A percentile compares a stretch with the other conserved stretches of the same genome.
Conservation (phyloP, 2,113 vertebrate species). For the Rhabdornis inornatus region DNA sequence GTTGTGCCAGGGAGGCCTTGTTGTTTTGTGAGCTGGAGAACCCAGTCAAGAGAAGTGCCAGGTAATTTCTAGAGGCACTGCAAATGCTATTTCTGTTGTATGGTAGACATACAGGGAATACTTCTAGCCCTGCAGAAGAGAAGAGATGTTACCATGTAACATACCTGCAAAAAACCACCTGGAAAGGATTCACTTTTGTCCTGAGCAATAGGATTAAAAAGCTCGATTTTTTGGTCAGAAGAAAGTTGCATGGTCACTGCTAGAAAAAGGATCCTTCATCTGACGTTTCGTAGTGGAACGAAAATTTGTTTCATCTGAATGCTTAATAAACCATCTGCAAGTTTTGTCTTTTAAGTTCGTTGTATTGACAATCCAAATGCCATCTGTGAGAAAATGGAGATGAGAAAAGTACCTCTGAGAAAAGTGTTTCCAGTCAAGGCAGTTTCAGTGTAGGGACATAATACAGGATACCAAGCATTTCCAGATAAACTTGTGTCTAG, state of each 20-base stretch:
- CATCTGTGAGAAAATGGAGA: background rate
- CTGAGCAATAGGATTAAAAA: background rate
- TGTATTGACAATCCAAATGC: background rate
- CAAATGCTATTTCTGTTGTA: background rate
- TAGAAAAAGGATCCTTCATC: background rate
- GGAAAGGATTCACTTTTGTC: background rate
- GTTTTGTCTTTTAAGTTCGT: background rate
- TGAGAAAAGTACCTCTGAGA: background rate
- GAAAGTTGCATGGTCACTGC: background rate
- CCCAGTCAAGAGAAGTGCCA: background rate
- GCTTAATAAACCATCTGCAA: background rate
- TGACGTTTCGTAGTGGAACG: background rate
- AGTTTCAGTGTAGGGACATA: background rate
- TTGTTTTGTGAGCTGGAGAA: background rate
- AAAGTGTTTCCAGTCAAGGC: background rate
- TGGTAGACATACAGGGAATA: background rate
- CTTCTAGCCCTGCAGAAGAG: background rate
- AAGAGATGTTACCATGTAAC: background rate
- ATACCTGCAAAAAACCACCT: background rate
- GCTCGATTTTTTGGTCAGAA: background rate
- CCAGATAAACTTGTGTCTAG: background rate
- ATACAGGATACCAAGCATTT: background rate
- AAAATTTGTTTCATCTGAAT: background rate
- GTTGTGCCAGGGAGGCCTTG: background rate
- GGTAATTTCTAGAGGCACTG: background rate